phyloP scores from a whole-genome alignment of 2,113 vertebrate genomes.

The Oxyruncus cristatus region DNA sequence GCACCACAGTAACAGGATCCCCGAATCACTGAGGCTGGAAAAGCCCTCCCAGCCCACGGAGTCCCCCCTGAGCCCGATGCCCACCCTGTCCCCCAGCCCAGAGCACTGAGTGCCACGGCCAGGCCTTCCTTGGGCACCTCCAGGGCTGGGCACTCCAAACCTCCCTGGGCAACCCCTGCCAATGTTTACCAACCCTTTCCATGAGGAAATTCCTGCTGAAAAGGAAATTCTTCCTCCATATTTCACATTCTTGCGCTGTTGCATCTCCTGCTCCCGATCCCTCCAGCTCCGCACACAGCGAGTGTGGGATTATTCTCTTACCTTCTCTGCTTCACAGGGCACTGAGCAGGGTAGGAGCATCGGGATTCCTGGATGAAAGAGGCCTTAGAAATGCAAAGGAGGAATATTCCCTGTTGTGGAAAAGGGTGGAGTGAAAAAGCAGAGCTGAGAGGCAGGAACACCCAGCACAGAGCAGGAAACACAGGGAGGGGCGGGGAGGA shows the following conservation, averaged over 20 bases:
- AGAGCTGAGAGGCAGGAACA: not conserved
- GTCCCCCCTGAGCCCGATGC: not conserved
- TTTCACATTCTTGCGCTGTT: not conserved
- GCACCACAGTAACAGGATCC: not conserved
- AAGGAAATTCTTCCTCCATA: not conserved
- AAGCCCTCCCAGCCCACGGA: not conserved
- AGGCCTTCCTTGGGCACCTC: not conserved
- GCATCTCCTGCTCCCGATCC: not conserved
- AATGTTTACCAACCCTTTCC: not conserved
- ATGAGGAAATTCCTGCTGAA: not conserved
- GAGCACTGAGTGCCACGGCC: not conserved
- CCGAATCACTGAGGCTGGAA: not conserved
- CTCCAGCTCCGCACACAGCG: not conserved
- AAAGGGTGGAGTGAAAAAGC: not conserved
- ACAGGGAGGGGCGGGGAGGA: not conserved
- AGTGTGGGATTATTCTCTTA: not conserved
- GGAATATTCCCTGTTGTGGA: not conserved
- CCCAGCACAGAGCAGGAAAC: not conserved
- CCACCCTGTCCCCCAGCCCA: not conserved
- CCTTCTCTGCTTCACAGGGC: not conserved
- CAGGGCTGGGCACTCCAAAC: not conserved
- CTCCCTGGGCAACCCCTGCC: not conserved
- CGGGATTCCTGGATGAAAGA: not conserved
- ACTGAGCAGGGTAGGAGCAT: not conserved
- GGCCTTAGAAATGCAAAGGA: not conserved